Base-by-base conservation (phyloP, 2,797 vertebrate genomes). In the Lutjanus argentimaculatus region DNA sequence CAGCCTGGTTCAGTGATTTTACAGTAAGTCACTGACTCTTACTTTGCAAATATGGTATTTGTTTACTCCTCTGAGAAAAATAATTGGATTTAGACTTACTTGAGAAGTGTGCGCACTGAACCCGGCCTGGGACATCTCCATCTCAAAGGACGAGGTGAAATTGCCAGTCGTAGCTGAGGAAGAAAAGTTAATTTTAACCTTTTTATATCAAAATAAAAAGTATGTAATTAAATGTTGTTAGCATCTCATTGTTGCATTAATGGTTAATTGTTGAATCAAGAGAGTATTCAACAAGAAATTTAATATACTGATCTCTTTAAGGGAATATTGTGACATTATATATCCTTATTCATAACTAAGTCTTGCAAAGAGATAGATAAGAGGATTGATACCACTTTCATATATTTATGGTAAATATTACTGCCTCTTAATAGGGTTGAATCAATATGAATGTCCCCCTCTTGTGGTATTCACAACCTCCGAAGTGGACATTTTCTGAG, bases 81-180 rank as follows among this genome's bases (percentile, higher is more conserved):
- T 65, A 25, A 55, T 61, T 61, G 6, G 11, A 72, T 43, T 53
- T 43, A 22, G 52, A 84, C 91, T 90, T 96, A 99, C 98, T 95
- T 96, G 95, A 55, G 97, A 96, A 19, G 96, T 95, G 82, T 99
- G 98, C 67, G 96, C 97, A 75, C 98, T 99, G 85, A 99, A 98
- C 36, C 98, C 98, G 13, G 97, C 94, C 88, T 99, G 98, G 75
- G 98, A 98, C 98, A 99, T 99, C 93, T 99, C 98, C 98, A 99
- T 98, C 91, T 96, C 96, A 88, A 98, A 99, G 13, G 97, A 98
- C 2, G 97, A 95, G 3, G 98, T 97, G 77, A 94, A 95, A 6
- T 97, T 96, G 70, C 97, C 96, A 53, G 92, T 95, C 17, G 98
- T 99, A 75, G 97, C 98, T 99, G 62, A 82, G 84, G 90, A 85